Evolutionary conservation across 2,797 vertebrate species (phyloP).

Genomic region (Pantherophis vulpinus): DNA sequence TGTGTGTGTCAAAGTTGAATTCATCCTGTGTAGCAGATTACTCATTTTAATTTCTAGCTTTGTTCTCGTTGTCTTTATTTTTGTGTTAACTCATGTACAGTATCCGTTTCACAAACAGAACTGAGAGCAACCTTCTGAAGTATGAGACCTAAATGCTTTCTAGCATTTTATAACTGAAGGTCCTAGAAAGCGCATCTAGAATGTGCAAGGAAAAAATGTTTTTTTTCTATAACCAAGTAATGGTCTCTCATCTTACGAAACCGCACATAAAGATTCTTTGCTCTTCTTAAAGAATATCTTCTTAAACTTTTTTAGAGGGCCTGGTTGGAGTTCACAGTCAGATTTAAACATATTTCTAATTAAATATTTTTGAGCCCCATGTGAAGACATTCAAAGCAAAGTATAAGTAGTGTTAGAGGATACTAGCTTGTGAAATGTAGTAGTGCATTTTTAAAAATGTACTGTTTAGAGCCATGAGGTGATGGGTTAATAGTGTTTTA

Average conservation of each 20-base stretch:
- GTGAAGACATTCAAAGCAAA: neutral
- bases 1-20: neutral
- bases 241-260: neutral
- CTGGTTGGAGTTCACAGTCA: neutral
- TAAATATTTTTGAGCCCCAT: neutral
- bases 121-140: neutral
- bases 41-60: neutral
- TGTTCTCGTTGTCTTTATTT: neutral
- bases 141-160: neutral
- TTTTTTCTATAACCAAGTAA: neutral
- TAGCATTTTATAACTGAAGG: neutral
- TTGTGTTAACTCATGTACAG: neutral
- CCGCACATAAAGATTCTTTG: neutral
- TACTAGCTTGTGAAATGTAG: neutral
- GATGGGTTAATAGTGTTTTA: neutral
- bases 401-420: neutral
- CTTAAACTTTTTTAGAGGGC: neutral
- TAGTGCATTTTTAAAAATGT: neutral
- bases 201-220: neutral
- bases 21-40: neutral
- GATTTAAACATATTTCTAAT: neutral
- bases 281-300: neutral
- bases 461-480: neutral
- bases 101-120: neutral
- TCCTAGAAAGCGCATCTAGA: neutral